Evolutionary conservation across 2,888 invertebrate genomes (phyloP), one percentile per base, ranked within the genome.

Genomic region (Caenorhabditis doughertyi): DNA sequence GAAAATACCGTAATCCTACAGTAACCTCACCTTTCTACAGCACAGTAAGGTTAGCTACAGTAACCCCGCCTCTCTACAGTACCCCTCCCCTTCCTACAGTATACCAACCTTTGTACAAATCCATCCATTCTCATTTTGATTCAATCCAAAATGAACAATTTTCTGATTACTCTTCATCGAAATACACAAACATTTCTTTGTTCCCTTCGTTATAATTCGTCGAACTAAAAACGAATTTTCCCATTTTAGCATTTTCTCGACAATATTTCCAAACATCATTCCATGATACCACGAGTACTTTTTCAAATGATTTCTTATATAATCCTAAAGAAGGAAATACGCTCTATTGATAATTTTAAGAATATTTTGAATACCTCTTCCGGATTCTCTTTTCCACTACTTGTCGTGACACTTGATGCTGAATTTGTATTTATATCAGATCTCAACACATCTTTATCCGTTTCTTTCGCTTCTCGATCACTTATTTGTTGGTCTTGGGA

Each of bases 251-350:
- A 70, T 27, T 25, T 56, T 58, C 4, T 47, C 58, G 0, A 23
- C 56, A 13, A 58, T 25, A 13, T 32, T 47, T 8, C 56, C 70
- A 23, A 70, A 70, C 58, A 70, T 58, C 47, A 70, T 21, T 21
- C 70, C 70, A 23, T 70, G 70, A 47, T 70, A 70, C 70, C 68
- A 70, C 23, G 32, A 21, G 21, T 55, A 58, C 7, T 13, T 23
- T 29, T 44, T 58, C 44, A 70, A 21, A 8, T 29, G n/a, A 11
- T 7, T 25, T 16, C 70, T 44, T 16, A 56, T 58, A 25, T 70
- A 70, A 11, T 70, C 70, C 70, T 70, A 32, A 25, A 55, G n/a
- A n/a, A n/a, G n/a, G n/a, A n/a, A 21, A 51, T 39, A 9, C 39
- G 9, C 1, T 35, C 35, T 58, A 21, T 23, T 49, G 11, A 21